These are phyloP conservation scores for Salpingus planirostris DNA, from an alignment of 2,888 invertebrate genomes.

Conservation along the genomic window DNA sequence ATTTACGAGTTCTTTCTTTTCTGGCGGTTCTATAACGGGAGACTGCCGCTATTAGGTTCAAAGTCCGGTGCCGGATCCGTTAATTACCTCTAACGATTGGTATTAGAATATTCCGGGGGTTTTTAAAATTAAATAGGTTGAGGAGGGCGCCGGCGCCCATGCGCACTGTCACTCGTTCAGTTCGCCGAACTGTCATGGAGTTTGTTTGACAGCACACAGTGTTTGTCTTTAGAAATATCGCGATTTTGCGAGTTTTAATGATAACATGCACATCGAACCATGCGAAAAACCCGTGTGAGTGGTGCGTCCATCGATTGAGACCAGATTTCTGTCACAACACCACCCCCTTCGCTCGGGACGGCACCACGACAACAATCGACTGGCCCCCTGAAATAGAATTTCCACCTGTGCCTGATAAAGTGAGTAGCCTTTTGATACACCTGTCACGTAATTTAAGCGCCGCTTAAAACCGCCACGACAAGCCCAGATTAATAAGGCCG, in stretches of 20 bases:
- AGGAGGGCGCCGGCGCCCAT: no score
- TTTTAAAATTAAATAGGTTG: no score
- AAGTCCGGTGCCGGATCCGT: no score
- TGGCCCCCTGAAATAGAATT: conserved; percentile 22
- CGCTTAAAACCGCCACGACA: no score
- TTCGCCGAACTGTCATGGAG: conserved; percentile 40
- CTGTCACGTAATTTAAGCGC: no score
- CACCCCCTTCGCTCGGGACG: conserved; percentile 13
- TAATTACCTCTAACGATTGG: no score
- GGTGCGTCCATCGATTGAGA: conserved; percentile 20
- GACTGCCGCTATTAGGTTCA: no score
- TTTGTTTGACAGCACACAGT: conserved; percentile 36
- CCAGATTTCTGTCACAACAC: conserved; percentile 26
- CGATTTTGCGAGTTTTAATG: conserved; percentile 33
- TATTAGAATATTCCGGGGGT: no score
- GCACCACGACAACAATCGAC: conserved; percentile 16
- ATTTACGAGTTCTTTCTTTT: no score
- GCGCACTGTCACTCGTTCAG: conserved; percentile 25
- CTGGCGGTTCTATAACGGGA: no score
- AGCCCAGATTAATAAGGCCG: no score
- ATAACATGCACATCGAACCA: conserved; percentile 29
- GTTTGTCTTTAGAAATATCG: conserved; percentile 39
- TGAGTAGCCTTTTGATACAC: conserved; percentile 18
- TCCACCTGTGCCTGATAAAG: conserved; percentile 21
- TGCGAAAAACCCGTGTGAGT: conserved; percentile 27